Base-by-base conservation (phyloP, 2,888 invertebrate species). In the Seladonia tumulorum region DNA sequence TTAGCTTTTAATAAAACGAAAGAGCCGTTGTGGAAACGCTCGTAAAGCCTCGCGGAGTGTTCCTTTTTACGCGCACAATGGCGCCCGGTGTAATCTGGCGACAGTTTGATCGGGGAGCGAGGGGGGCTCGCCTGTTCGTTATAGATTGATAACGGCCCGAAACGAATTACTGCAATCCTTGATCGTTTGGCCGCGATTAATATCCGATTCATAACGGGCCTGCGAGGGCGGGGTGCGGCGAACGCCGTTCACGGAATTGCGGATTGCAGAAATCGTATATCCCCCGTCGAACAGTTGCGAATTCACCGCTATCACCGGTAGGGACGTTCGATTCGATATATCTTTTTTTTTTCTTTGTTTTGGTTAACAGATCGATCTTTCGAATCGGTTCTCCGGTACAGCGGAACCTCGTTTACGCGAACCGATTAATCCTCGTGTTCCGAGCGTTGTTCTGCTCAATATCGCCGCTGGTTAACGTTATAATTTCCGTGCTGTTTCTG, bases 161-260 rank as follows among this genome's bases (percentile, higher is more conserved):
- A 86, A 86, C 86, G 76, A 86, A 86, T 86, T 81, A 86, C 81
- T 66, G 79, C 60, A 75, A 85, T 85, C 68, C 85, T 85, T 78
- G 86, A 76, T 76, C 86, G 86, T 79, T 86, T 73, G 76, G 57
- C 66, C 81, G 71, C 86, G 86, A 85, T 86, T 86, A 86, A 86
- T 86, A 86, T 85, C 85, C 85, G 85, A 86, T 86, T 86, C 76
- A 77, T 84, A 85, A 86, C 85, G 70, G 39, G 42, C 29, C 39
- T 39, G 12, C 3, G 42, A 4, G 42, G 14, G 12, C 70, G n/a
- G 39, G 70, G 77, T 53, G 74, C 42, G 76, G 42, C 66, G 53
- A 78, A n/a, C 72, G 57, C 39, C 29, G 80, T 73, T 76, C 47
- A 60, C 57, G 35, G 76, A 70, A 53, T 85, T 75, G 79, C 76